phyloP scores from a whole-genome alignment of 2,888 invertebrate species.

The Cataglyphis rosenhaueri region DNA sequence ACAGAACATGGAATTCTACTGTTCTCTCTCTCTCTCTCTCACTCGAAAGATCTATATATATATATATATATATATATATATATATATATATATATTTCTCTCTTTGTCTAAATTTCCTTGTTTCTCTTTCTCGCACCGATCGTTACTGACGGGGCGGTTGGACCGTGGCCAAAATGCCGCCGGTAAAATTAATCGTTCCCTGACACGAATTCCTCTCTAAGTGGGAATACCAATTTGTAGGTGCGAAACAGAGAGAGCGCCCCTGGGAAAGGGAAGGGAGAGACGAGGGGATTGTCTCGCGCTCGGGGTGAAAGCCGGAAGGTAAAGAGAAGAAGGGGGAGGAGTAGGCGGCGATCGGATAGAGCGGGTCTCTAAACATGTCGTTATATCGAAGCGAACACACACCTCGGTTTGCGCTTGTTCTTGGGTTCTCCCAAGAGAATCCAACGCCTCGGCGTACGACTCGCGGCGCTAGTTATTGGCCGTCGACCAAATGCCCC shows the following conservation, averaged over 20 bases:
- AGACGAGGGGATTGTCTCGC: conserved; percentile 15
- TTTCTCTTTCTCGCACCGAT: conserved; percentile 58
- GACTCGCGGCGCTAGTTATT: conserved; percentile 31
- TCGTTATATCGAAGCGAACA: conserved; percentile 62
- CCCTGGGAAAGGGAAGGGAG: conserved; percentile 23
- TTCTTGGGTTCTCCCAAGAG: conserved; percentile 43
- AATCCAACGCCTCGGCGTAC: not conserved
- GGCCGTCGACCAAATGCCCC: conserved; percentile 56
- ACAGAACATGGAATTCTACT: conserved; percentile 43
- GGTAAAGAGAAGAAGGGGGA: not conserved
- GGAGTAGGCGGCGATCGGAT: conserved; percentile 12
- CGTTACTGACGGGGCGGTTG: conserved; percentile 72
- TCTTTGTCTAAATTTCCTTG: conserved; percentile 37
- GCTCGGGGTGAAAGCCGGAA: conserved; percentile 46
- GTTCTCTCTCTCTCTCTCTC: conserved; percentile 28
- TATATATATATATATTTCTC: conserved; percentile 11
- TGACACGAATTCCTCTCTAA: conserved; percentile 82
- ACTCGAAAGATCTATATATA: conserved; percentile 22
- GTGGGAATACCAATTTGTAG: conserved; percentile 82
- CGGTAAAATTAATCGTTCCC: conserved; percentile 83
- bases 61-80: conserved; percentile 2
- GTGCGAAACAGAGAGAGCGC: conserved; percentile 45
- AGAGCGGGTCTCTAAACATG: conserved; percentile 55
- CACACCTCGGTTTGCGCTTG: conserved; percentile 41
- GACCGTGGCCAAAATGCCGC: conserved; percentile 79